Evolutionary conservation across 2,797 vertebrate species (phyloP).

Genomic region (Phylloscopus collybita): DNA sequence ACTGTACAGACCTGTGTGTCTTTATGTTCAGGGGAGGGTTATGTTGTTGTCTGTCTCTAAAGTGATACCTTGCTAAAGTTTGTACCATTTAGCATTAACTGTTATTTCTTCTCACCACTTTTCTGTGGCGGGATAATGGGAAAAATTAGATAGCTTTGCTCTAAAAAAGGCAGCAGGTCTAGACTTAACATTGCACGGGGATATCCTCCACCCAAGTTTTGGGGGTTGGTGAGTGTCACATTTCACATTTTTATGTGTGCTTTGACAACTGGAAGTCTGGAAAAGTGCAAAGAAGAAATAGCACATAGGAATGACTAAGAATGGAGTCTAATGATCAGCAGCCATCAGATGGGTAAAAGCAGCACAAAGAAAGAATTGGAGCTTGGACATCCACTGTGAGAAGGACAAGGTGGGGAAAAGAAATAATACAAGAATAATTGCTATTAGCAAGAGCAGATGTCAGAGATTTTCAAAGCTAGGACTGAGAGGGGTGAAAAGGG

Average conservation of each 20-base stretch:
- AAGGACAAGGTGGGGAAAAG: not conserved
- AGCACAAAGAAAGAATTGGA: not conserved
- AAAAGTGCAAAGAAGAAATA: conserved; percentile 21
- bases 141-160: conserved; percentile 35
- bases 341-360: not conserved
- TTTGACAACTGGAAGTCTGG: conserved; percentile 27
- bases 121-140: not conserved
- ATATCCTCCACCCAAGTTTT: not conserved
- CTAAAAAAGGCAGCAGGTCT: conserved; percentile 46
- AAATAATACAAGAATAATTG: conserved; percentile 1
- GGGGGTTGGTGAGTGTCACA: not conserved
- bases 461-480: conserved; percentile 3
- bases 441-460: not conserved
- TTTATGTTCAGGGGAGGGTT: not conserved
- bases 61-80: conserved; percentile 3
- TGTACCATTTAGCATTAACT: conserved; percentile 4
- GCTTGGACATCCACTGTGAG: not conserved
- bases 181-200: conserved; percentile 16
- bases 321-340: not conserved
- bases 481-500: not conserved
- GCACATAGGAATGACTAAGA: not conserved
- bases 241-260: conserved; percentile 30
- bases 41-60: not conserved
- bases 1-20: not conserved
- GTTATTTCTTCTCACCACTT: not conserved